Conservation (phyloP, 2,888 invertebrate species). For the Mellilla xanthometata region DNA sequence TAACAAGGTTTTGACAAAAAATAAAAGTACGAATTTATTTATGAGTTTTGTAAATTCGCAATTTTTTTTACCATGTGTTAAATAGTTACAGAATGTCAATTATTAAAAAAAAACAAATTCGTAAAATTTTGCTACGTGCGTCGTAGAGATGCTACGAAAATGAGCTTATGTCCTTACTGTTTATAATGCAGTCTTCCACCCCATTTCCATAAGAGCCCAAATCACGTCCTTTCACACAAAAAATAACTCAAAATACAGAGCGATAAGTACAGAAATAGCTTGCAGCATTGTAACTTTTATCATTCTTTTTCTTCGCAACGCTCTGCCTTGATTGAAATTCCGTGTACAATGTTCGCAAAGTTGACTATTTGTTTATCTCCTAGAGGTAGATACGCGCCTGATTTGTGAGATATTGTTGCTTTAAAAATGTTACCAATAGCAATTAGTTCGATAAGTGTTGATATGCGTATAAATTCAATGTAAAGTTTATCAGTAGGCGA, state of each 20-base stretch:
- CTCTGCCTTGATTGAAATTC: conserved; percentile 77
- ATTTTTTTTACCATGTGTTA: no score
- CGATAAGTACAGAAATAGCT: conserved; percentile 26
- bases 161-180: conserved; percentile 10
- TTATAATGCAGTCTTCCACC: background rate
- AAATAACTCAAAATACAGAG: background rate
- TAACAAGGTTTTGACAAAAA: no score
- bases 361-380: conserved; percentile 70
- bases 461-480: conserved; percentile 59
- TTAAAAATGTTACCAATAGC: conserved; percentile 63
- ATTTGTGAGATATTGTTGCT: conserved; percentile 57
- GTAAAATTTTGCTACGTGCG: no score
- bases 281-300: conserved; percentile 23
- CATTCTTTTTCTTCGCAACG: conserved; percentile 21
- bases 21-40: no score
- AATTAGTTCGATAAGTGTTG: conserved; percentile 74
- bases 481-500: conserved; percentile 38
- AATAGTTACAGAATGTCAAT: no score
- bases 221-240: background rate
- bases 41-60: no score
- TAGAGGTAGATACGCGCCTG: conserved; percentile 59
- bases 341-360: conserved; percentile 73
- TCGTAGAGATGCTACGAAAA: no score
- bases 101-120: no score
- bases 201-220: conserved; percentile 9